Evolutionary conservation across 2,113 vertebrate genomes (phyloP), one percentile per base, ranked within the genome.

Genomic region (Balaenoptera acutorostrata): DNA sequence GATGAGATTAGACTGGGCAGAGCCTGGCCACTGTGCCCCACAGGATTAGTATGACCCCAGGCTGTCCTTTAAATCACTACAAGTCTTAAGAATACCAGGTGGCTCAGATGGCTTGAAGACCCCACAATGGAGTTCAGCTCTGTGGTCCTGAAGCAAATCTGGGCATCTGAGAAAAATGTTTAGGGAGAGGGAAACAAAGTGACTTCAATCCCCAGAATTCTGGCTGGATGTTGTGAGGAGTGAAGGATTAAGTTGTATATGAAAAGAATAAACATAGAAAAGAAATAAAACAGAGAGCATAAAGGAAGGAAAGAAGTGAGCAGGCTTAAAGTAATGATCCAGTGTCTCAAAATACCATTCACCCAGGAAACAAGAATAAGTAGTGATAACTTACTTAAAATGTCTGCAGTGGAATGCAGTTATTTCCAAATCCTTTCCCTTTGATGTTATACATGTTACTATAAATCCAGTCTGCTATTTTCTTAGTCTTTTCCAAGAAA

Each of bases 401-500:
- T 17, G 25, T 78, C 49, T 92, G 25, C 10, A 61, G 44, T 31
- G 23, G n/a, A 90, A 75, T 25, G 41, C 7, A 52, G 39, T 25
- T 63, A 86, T 82, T 83, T 90, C 57, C 66, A 81, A 44, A 66
- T 83, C 46, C 44, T 81, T 71, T 89, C n/a, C 18, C n/a, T 61
- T n/a, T 52, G 75, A 84, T n/a, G 1, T 44, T 61, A 17, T 4
- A 74, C 17, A 61, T 5, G 77, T 52, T 25, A 69, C 20, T 52
- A 74, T 20, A 21, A 93, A 93, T 71, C 57, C 18, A 64, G 49
- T 84, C 39, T 81, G 2, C 63, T 63, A 72, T 68, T 82, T 88
- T 91, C 91, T 96, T 75, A 81, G 49, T 27, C 11, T 69, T 83
- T 90, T 83, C 57, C 13, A 93, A 82, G 66, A 91, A 93, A 94